phyloP scores from a whole-genome alignment of 2,113 vertebrate genomes.

The Microtus richardsoni region DNA sequence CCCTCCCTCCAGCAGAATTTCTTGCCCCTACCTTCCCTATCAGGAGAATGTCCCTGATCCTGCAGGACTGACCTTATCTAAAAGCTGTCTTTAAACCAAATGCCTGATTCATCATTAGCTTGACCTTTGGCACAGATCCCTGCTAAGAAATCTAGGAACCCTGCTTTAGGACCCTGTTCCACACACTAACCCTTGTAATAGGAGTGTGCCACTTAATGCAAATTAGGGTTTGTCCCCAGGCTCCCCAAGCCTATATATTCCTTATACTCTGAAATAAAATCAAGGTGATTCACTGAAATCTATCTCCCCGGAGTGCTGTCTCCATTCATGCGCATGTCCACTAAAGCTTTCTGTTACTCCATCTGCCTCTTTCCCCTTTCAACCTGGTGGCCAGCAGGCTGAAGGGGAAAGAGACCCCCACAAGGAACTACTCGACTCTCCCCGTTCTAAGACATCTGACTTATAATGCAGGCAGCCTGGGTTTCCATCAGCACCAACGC shows the following conservation, averaged over 20 bases:
- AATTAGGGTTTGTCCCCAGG: neutral
- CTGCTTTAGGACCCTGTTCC: neutral
- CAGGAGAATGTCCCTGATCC: neutral
- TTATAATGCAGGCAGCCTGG: neutral
- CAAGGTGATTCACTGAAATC: neutral
- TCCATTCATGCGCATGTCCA: neutral
- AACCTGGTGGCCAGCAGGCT: neutral
- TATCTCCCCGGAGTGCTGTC: neutral
- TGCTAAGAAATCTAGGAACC: neutral
- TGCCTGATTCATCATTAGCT: neutral
- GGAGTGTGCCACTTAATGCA: neutral
- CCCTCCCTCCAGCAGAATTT: neutral
- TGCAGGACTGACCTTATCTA: neutral
- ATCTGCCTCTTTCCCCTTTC: neutral
- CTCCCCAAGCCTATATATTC: neutral
- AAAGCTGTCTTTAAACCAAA: neutral
- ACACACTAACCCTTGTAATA: neutral
- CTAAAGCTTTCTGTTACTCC: neutral
- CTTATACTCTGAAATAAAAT: neutral
- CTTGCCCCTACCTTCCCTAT: neutral
- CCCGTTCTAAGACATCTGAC: neutral
- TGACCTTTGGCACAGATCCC: neutral
- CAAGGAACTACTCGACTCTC: neutral
- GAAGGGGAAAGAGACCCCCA: neutral
- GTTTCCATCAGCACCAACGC: neutral